Evolutionary conservation across 2,888 invertebrate genomes (phyloP).

Genomic region (Ectemnius cavifrons): DNA sequence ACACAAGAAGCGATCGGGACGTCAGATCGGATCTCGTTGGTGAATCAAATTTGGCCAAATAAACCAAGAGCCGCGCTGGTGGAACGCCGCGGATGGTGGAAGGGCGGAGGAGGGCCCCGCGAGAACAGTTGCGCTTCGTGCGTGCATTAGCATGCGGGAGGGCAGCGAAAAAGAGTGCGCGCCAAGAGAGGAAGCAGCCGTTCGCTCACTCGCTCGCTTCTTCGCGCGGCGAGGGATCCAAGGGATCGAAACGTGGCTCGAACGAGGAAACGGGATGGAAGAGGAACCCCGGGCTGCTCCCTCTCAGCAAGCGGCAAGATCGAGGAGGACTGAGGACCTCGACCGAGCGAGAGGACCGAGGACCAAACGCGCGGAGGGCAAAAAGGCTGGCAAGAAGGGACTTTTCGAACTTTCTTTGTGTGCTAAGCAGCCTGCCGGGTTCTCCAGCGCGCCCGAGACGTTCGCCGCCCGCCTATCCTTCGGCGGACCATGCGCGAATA

Average conservation of each 20-base stretch:
- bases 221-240: no score
- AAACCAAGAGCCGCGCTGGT: constrained; percentile 55
- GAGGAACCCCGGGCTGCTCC: constrained; percentile 30
- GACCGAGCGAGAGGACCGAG: constrained; percentile 29
- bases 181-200: constrained; percentile 19
- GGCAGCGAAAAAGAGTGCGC: constrained; percentile 60
- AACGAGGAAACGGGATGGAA: constrained; percentile 50
- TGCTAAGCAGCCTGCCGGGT: constrained; percentile 70
- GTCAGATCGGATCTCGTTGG: constrained; percentile 72
- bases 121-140: constrained; percentile 75
- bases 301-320: constrained; percentile 48
- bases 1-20: constrained; percentile 72
- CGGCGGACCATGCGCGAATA: neutral
- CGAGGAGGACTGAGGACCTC: constrained; percentile 30
- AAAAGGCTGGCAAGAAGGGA: constrained; percentile 64
- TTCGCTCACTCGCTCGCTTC: no score
- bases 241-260: no score
- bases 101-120: constrained; percentile 59
- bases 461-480: constrained; percentile 20
- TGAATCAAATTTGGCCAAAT: constrained; percentile 66
- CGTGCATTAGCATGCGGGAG: constrained; percentile 74
- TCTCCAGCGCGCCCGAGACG: constrained; percentile 43
- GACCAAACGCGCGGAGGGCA: constrained; percentile 40
- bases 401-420: constrained; percentile 74
- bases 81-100: constrained; percentile 31